These are phyloP conservation scores for Acleris holmiana DNA, from an alignment of 2,888 invertebrate species.

Conservation along the genomic window DNA sequence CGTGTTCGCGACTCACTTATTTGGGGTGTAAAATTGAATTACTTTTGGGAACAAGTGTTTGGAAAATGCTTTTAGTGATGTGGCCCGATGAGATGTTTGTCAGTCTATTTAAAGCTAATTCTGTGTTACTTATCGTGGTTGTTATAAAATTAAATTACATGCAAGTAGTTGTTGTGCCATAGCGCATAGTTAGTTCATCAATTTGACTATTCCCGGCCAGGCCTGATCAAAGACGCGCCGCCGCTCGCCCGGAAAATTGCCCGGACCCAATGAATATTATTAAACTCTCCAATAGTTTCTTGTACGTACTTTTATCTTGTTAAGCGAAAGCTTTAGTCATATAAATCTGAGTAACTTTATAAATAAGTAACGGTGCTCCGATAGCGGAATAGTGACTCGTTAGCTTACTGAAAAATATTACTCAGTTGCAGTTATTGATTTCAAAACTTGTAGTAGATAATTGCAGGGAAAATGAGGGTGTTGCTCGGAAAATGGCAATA, in stretches of 20 bases:
- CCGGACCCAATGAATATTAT: slow-evolving; percentile 84
- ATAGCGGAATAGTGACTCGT: too few species aligned
- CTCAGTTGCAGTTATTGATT: too few species aligned
- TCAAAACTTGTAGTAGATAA: too few species aligned
- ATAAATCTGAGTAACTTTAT: slow-evolving; percentile 1
- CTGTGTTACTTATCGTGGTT: slow-evolving; percentile 2
- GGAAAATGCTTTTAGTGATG: slow-evolving; percentile 62
- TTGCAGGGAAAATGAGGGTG: too few species aligned
- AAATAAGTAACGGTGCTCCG: slow-evolving; percentile 1
- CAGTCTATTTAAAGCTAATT: slow-evolving; percentile 35
- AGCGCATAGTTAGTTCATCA: slow-evolving; percentile 67
- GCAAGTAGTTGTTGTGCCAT: slow-evolving; percentile 40
- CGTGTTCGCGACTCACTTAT: slow-evolving; percentile 58
- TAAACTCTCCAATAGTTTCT: slow-evolving; percentile 81
- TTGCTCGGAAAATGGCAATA: too few species aligned
- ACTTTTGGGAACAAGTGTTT: slow-evolving; percentile 60
- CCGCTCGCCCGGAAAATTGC: slow-evolving; percentile 81
- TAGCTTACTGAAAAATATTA: too few species aligned
- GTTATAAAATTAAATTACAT: background rate
- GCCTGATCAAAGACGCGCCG: slow-evolving; percentile 81
- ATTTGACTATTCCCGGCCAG: slow-evolving; percentile 68
- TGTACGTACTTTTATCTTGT: slow-evolving; percentile 74
- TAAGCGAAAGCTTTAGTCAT: slow-evolving; percentile 48
- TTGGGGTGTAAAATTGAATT: slow-evolving; percentile 72
- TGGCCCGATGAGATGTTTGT: slow-evolving; percentile 43